Evolutionary conservation across 2,888 invertebrate species (phyloP).

Genomic region (Caenorhabditis afra): DNA sequence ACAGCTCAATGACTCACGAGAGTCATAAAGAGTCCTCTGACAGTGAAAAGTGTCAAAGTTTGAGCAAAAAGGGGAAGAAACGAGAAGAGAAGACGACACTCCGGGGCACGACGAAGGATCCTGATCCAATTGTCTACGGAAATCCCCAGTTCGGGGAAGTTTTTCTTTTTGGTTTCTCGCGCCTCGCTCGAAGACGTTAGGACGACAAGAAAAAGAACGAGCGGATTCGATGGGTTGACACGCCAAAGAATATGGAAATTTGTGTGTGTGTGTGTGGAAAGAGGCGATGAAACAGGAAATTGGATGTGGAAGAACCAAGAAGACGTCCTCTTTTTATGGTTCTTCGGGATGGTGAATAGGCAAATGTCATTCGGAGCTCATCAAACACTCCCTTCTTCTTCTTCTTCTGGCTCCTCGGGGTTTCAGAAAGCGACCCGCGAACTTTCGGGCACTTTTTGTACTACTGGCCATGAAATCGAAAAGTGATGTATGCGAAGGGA

Average conservation of each 20-base stretch:
- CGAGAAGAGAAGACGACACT: not conserved
- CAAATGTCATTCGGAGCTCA: conserved; percentile 25
- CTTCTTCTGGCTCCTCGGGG: too few species aligned
- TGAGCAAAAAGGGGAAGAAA: too few species aligned
- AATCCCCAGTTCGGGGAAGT: conserved; percentile 10
- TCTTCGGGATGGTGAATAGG: not conserved
- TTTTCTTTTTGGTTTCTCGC: not conserved
- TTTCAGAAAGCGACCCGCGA: too few species aligned
- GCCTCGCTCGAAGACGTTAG: not conserved
- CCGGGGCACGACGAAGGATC: not conserved
- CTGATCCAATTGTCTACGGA: conserved; percentile 6
- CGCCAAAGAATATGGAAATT: conserved; percentile 24
- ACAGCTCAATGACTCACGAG: too few species aligned
- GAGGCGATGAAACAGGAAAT: not conserved
- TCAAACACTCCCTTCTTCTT: not conserved
- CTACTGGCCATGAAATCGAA: too few species aligned
- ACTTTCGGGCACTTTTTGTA: too few species aligned
- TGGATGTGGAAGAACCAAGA: not conserved
- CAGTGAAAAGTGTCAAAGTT: too few species aligned
- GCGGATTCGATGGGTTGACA: not conserved
- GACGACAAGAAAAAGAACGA: too few species aligned
- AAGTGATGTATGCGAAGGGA: too few species aligned
- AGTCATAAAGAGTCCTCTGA: too few species aligned
- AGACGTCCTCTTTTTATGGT: conserved; percentile 15
- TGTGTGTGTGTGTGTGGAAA: too few species aligned